Percentiles rank a stretch among this genome's conserved stretches.
phyloP scores from a whole-genome alignment of 2,888 invertebrate genomes.

The Pollenia labialis region DNA sequence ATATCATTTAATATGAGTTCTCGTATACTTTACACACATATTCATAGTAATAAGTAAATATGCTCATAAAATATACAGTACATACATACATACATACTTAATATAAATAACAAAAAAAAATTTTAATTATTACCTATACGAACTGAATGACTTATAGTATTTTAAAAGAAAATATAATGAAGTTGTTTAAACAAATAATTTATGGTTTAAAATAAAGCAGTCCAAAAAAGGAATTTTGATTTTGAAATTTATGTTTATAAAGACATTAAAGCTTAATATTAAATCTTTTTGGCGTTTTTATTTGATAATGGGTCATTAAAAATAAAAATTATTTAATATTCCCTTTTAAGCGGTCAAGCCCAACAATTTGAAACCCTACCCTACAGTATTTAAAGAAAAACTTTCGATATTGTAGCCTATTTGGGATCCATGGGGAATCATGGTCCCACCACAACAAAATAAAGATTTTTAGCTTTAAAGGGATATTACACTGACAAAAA shows the following conservation, averaged over 20 bases:
- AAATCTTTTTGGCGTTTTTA: too few relatives aligned
- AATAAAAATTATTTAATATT: too few relatives aligned
- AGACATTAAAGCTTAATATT: background rate
- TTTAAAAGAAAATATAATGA: conserved; percentile 46
- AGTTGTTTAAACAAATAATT: conserved; percentile 22
- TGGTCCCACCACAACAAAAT: too few relatives aligned
- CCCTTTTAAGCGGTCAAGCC: too few relatives aligned
- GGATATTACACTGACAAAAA: too few relatives aligned
- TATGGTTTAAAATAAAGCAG: background rate
- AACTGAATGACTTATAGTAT: conserved; percentile 24
- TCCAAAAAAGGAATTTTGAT: background rate
- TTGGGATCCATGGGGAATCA: too few relatives aligned
- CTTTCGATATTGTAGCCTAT: too few relatives aligned
- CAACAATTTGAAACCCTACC: too few relatives aligned
- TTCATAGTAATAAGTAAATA: conserved; percentile 30
- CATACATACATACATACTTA: too few relatives aligned
- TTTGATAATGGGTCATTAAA: too few relatives aligned
- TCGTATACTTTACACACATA: conserved; percentile 36
- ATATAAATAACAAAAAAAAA: conserved; percentile 19
- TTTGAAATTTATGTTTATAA: background rate
- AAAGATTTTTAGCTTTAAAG: too few relatives aligned
- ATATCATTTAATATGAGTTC: conserved; percentile 47
- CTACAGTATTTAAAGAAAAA: too few relatives aligned
- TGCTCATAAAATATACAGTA: conserved; percentile 33
- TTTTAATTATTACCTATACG: conserved; percentile 18